Evolutionary conservation across 2,113 vertebrate species (phyloP).

Genomic region (Neolamprologus ventralis): DNA sequence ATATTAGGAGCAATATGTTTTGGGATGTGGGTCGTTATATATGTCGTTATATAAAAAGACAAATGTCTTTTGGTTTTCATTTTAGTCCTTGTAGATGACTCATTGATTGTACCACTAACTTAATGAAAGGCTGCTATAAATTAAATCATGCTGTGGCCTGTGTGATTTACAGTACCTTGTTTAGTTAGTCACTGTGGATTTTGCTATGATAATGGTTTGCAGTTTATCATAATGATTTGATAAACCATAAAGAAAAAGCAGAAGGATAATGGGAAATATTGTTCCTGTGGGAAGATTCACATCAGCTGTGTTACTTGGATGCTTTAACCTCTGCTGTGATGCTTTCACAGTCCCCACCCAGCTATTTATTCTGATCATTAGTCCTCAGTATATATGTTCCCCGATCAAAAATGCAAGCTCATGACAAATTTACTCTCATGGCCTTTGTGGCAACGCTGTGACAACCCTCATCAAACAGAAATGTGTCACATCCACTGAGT

Average conservation of each 20-base stretch:
- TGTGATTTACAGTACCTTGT: neutral
- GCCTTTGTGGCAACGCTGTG: neutral
- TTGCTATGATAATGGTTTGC: neutral
- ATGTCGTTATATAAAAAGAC: neutral
- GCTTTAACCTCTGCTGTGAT: neutral
- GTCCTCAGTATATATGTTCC: neutral
- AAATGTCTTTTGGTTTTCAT: neutral
- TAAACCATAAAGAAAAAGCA: neutral
- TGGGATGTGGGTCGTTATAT: neutral
- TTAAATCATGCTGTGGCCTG: neutral
- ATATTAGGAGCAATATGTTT: neutral
- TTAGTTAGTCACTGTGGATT: neutral
- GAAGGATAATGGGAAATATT: neutral
- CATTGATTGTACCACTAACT: neutral
- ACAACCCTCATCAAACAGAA: slow-evolving; percentile 4
- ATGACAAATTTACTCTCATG: neutral
- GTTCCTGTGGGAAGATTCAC: neutral
- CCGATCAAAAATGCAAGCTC: neutral
- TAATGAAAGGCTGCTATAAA: neutral
- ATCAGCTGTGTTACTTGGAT: neutral
- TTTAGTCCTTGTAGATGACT: neutral
- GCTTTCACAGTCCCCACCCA: neutral
- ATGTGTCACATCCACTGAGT: neutral
- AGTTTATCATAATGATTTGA: neutral
- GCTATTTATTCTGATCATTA: neutral